Evolutionary conservation across 2,113 vertebrate genomes (phyloP), one percentile per base, ranked within the genome.

Genomic region (Nycticorax nycticorax): DNA sequence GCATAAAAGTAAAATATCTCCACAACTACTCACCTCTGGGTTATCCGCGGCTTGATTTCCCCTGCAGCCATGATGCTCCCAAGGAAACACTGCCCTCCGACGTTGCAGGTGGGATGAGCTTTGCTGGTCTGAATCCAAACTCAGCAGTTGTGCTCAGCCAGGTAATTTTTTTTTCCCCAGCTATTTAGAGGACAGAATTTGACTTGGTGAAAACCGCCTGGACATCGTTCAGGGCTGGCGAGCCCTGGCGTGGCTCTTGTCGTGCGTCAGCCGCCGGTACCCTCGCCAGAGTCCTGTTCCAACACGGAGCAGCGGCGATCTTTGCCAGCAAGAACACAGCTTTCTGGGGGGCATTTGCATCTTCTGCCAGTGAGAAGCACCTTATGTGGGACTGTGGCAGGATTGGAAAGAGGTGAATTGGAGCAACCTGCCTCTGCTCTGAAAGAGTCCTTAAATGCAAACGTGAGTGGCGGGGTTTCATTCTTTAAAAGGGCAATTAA

Each of bases 211-310:
- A 37, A 72, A 59, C 8, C 12, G 4, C 22, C 62, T 3, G 0
- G 53, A 37, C 28, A 5, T 24, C 50, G 12, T 50, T 55, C 47
- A 52, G 48, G 72, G 56, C n/a, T 83, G 79, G 23, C 2, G 7
- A 77, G 33, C 41, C n/a, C n/a, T 8, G 6, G 19, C 7, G 24
- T 2, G 1, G 45, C 22, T 60, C 33, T 55, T 0, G 0, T 24
- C 3, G 2, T 17, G 22, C 52, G 53, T 27, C 67, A 68, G 62
- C 47, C 0, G 0, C 45, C 1, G 1, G 24, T 27, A 26, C 24
- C 33, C 28, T 41, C 3, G 0, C 60, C 60, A 48, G 48, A 73
- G 55, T 55, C 12, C 53, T 45, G 27, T 15, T 68, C 63, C 76
- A 60, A 64, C 0, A 7, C 35, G 5, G 24, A 55, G n/a, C 1